These are phyloP conservation scores for Prunella himalayana DNA, from an alignment of 2,113 vertebrate genomes.

Conservation along the genomic window DNA sequence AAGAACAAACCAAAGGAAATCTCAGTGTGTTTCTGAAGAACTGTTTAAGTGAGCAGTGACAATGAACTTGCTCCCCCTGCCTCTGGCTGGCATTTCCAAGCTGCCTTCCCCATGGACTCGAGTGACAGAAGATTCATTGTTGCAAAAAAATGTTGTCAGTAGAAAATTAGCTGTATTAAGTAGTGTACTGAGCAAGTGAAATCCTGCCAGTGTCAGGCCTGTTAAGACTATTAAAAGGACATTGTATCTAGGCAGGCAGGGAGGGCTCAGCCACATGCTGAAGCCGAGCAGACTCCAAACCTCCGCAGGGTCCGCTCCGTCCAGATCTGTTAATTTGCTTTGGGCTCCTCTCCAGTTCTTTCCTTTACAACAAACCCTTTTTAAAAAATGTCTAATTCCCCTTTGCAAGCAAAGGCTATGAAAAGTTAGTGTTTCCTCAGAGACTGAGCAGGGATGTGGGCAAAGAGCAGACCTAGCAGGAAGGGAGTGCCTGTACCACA, in stretches of 20 bases:
- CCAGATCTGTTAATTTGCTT: constrained; percentile 49
- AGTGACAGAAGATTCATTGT: constrained; percentile 59
- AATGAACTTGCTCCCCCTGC: not conserved
- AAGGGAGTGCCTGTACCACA: not conserved
- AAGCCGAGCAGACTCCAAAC: not conserved
- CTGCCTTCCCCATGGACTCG: constrained; percentile 6
- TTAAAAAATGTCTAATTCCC: not conserved
- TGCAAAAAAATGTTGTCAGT: constrained; percentile 59
- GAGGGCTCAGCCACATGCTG: constrained; percentile 26
- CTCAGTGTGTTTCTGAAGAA: not conserved
- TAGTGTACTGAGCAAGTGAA: constrained; percentile 30
- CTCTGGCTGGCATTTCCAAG: constrained; percentile 41
- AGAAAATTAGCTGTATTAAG: constrained; percentile 65
- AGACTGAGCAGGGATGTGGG: not conserved
- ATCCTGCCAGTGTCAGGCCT: constrained; percentile 47
- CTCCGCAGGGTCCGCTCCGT: not conserved
- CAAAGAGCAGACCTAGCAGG: not conserved
- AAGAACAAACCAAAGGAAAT: not conserved
- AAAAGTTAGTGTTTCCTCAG: not conserved
- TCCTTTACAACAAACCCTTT: not conserved
- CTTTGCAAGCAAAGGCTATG: not conserved
- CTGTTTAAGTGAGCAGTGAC: not conserved
- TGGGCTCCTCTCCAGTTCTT: constrained; percentile 40
- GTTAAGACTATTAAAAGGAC: constrained; percentile 48
- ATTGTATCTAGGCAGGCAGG: constrained; percentile 27